Base-by-base conservation (phyloP, 2,797 vertebrate genomes). In the Gadopsis bispinosus region DNA sequence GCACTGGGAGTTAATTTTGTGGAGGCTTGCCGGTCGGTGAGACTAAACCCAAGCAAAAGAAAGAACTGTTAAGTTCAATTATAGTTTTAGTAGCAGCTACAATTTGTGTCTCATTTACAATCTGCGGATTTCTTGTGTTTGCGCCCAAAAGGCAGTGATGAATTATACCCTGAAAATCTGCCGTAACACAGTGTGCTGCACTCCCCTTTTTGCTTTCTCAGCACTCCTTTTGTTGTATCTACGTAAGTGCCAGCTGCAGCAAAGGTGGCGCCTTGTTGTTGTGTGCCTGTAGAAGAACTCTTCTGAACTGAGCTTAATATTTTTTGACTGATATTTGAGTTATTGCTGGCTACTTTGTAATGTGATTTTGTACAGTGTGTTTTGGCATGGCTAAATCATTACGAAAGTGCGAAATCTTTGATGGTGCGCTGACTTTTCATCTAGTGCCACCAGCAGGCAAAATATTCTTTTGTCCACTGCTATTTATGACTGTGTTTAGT, bases 1-100 rank as follows among this genome's bases (percentile, higher is more conserved):
- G 80, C 84, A 73, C 75, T 37, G 41, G 47, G 47, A 64, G 60
- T 20, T 31, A 53, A 61, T 60, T 78, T 47, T 60, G 58, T 55
- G 14, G 48, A 54, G 51, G 43, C 74, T 70, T 67, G 51, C 54
- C 72, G 59, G 37, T 50, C 47, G 64, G 41, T 83, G 41, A 33
- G 61, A 59, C 43, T n/a, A 54, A 54, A 71, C 10, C 33, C 14
- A 29, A n/a, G 33, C 54, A 67, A 56, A 59, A 37, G 11, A 62
- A 64, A 67, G 3, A 72, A 53, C 22, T 13, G 9, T 56, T 14
- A 2, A 20, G 20, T 31, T 8, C 1, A 16, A 33, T 59, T 9
- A n/a, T 6, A 29, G 12, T 20, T 53, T 43, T 4, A 26, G 54
- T 8, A 50, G 45, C 29, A 53, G 47, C 22, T 35, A 11, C 20